Percentiles rank a stretch among this genome's conserved stretches.
phyloP scores from a whole-genome alignment of 2,113 vertebrate genomes.

The Burhinus bistriatus region DNA sequence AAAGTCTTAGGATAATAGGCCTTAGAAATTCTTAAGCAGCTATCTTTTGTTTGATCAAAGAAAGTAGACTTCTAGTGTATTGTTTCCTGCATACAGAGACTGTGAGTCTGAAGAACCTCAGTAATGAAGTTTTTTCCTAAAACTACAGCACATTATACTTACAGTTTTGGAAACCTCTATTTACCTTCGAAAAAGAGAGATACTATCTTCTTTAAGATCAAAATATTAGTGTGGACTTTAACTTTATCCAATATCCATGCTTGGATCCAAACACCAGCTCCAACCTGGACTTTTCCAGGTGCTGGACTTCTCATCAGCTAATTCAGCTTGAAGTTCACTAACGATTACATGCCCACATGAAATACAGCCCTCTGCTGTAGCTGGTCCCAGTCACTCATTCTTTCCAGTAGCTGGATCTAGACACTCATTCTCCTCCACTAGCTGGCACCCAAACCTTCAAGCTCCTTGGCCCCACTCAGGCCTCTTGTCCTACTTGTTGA shows the following conservation, averaged over 20 bases:
- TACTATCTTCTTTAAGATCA: background rate
- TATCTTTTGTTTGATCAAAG: background rate
- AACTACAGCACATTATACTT: background rate
- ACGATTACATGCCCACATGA: background rate
- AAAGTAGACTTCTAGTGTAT: background rate
- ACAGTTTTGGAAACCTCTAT: background rate
- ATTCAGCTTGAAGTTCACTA: background rate
- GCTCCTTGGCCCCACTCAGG: accelerated
- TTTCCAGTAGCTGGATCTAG: background rate
- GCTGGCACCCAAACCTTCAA: background rate
- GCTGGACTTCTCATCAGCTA: background rate
- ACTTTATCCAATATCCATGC: background rate
- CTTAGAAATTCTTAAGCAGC: background rate
- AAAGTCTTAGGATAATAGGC: background rate
- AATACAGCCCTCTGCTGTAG: background rate
- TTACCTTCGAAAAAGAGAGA: background rate
- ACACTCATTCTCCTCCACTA: background rate
- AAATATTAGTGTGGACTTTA: background rate
- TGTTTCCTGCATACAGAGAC: background rate
- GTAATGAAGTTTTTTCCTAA: background rate
- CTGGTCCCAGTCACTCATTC: background rate
- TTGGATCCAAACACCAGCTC: background rate
- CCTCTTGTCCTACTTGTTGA: background rate
- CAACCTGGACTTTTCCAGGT: background rate
- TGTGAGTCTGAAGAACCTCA: background rate